Evolutionary conservation across 2,888 invertebrate genomes (phyloP).

Genomic region (Dicyrtomina minuta): DNA sequence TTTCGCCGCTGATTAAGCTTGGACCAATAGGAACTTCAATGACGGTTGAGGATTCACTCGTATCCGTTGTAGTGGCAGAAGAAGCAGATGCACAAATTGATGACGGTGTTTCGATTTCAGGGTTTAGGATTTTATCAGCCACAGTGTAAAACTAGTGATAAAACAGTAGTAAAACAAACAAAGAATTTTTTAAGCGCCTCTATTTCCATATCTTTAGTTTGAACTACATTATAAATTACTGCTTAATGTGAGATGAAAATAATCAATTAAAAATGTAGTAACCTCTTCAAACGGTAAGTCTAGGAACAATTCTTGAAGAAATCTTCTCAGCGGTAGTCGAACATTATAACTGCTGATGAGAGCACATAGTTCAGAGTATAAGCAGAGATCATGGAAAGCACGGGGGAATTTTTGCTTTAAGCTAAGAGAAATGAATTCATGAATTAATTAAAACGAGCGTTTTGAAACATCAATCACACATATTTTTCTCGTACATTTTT

Average conservation of each 20-base stretch:
- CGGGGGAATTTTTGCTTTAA: slow-evolving; percentile 62
- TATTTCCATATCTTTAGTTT: neutral
- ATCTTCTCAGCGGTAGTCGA: slow-evolving; percentile 77
- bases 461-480: too few species aligned
- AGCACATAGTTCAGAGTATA: slow-evolving; percentile 87
- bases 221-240: neutral
- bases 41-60: slow-evolving; percentile 25
- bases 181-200: neutral
- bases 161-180: neutral
- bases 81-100: neutral
- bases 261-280: too few species aligned
- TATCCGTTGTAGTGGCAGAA: slow-evolving; percentile 29
- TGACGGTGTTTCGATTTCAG: slow-evolving; percentile 5
- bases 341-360: slow-evolving; percentile 77
- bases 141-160: slow-evolving; percentile 23
- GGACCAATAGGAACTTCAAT: slow-evolving; percentile 24
- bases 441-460: neutral
- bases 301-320: slow-evolving; percentile 89
- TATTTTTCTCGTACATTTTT: too few species aligned
- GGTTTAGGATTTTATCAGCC: slow-evolving; percentile 20
- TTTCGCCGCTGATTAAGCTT: neutral
- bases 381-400: slow-evolving; percentile 74
- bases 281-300: slow-evolving; percentile 73
- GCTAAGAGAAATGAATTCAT: slow-evolving; percentile 54
- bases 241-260: too few species aligned